These are phyloP conservation scores for Empidonax traillii DNA, from an alignment of 2,113 vertebrate genomes.

Conservation along the genomic window DNA sequence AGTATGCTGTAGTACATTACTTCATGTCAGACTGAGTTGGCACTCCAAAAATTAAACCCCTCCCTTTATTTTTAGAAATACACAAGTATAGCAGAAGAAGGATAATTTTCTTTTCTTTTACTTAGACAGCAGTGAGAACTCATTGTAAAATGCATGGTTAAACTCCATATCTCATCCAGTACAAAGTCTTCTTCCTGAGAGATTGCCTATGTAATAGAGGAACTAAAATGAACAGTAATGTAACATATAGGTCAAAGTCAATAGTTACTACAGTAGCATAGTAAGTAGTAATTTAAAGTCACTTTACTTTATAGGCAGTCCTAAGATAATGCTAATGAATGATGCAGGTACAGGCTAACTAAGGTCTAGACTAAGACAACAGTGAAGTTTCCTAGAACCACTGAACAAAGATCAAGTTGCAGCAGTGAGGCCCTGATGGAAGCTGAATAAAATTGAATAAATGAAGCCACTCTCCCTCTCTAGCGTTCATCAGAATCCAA, in stretches of 20 bases:
- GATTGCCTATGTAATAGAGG: background rate
- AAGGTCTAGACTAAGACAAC: background rate
- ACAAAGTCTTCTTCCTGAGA: background rate
- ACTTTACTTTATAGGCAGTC: background rate
- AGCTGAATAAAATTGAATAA: background rate
- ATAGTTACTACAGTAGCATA: background rate
- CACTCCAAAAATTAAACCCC: background rate
- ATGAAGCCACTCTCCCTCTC: background rate
- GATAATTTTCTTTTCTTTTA: background rate
- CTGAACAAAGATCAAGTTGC: background rate
- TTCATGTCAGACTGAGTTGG: background rate
- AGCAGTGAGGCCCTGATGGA: background rate
- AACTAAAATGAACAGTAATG: background rate
- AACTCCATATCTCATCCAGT: background rate
- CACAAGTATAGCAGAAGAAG: background rate
- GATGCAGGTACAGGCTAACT: background rate
- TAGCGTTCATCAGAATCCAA: background rate
- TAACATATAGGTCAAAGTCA: background rate
- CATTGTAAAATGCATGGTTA: background rate
- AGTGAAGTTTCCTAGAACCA: background rate
- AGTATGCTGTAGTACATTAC: background rate
- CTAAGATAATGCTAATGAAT: background rate
- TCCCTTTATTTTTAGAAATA: background rate
- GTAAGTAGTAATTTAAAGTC: background rate
- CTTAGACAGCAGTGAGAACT: background rate